Base-by-base conservation (phyloP, 2,888 invertebrate species). In the Stenchaetothrips biformis region DNA sequence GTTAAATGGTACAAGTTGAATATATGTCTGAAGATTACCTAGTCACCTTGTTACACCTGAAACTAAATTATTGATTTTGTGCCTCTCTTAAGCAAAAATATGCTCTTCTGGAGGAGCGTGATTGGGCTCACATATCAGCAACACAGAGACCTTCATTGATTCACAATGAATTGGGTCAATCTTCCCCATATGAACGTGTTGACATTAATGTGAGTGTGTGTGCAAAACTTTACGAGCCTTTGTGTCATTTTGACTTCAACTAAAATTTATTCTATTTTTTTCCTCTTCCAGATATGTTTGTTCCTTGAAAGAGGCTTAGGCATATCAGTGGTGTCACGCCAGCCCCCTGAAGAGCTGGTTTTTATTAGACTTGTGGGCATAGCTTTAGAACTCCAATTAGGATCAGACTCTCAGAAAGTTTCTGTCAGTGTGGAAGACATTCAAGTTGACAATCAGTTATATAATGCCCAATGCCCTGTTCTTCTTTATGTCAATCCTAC, bases 381-480 rank as follows among this genome's bases (percentile, higher is more conserved):
- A 82, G 87, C 89, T 49, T 88, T 92, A 47, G 91, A 92, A 84
- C 87, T 91, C 62, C 87, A 91, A n/a, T 86, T 89, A 79, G 90
- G 90, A 0, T 86, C 89, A 0, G 84, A 86, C 11, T 88, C 88
- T 82, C 89, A 91, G 83, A 90, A 90, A 48, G 86, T 93, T 48
- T 93, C 94, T 85, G 89, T 94, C 80, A 92, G 91, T 84, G 92
- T 98, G 25, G 89, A 90, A 81, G 92, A 94, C 85, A 91, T 97
- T 85, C 97, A 98, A 90, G 86, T 89, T 79, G 91, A 92, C 85
- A 91, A 91, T 86, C 94, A 98, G 89, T 86, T 98, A 81, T 89
- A 95, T 83, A 95, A 95, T 85, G 92, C 96, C 0, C 92, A 94
- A 82, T 93, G 93, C 84, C 95, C 96, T 7, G 95, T 96, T 80